phyloP scores from a whole-genome alignment of 2,888 invertebrate genomes.

The Macaria notata region DNA sequence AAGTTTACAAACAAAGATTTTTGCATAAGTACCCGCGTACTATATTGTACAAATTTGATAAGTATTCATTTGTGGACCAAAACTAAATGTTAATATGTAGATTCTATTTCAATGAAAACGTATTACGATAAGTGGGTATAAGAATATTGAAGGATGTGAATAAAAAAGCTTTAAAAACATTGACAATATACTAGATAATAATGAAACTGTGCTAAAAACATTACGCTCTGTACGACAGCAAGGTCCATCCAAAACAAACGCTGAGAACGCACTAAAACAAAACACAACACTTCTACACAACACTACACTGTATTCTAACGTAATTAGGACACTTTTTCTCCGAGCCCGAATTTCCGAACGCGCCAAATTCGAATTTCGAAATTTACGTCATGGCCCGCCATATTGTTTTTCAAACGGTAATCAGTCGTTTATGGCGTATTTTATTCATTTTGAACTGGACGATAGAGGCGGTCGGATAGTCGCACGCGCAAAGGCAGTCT shows the following conservation, averaged over 20 bases:
- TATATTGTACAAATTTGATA: too few species aligned
- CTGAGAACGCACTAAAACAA: conserved; percentile 45
- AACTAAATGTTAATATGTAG: too few species aligned
- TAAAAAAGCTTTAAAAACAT: too few species aligned
- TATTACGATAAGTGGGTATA: too few species aligned
- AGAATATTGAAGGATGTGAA: too few species aligned
- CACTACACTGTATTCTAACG: conserved; percentile 34
- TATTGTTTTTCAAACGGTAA: conserved; percentile 37
- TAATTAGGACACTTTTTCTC: conserved; percentile 37
- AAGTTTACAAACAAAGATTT: too few species aligned
- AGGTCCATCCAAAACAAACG: conserved; percentile 43
- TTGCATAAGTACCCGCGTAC: too few species aligned
- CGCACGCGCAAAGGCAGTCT: conserved; percentile 50
- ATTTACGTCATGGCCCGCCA: conserved; percentile 41
- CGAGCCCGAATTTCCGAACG: conserved; percentile 4
- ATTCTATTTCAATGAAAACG: too few species aligned
- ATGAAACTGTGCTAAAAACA: too few species aligned
- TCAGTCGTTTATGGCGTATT: conserved; percentile 48
- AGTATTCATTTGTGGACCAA: too few species aligned
- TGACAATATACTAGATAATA: too few species aligned
- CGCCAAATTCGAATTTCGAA: conserved; percentile 25
- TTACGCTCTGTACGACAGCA: too few species aligned
- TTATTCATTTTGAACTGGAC: conserved; percentile 48
- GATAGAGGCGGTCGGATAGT: conserved; percentile 44
- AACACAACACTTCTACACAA: conserved; percentile 34